Evolutionary conservation across 2,888 invertebrate species (phyloP), one percentile per base, ranked within the genome.

Genomic region (Cosmia trapezina): DNA sequence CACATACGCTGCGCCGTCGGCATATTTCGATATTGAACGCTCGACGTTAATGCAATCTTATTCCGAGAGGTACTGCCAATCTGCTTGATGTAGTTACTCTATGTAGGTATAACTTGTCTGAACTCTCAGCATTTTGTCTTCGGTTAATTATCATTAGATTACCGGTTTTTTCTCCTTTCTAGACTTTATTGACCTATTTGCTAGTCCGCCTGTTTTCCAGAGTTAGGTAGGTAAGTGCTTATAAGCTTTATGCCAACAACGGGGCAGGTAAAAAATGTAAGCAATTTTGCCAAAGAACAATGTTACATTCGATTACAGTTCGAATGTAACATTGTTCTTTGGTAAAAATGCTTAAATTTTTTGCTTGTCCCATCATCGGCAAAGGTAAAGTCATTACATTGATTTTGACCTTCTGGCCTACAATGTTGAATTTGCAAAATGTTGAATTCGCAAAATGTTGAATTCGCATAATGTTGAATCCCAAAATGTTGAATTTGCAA

Each of bases 21-120:
- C 93, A 91, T 93, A 93, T 93, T 93, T 92, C 89, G 90, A 91
- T 90, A 92, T 92, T 91, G 91, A 87, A 89, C 87, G 89, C 87
- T 88, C 83, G 91, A 90, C 85, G 93, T 92, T 89, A 91, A 92
- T 92, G 91, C 89, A 90, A 89, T 90, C 89, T 88, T 90, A 89
- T 89, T 89, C 89, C 86, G 86, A 86, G 78, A 88, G 82, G 83
- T 87, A 86, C 78, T 82, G 77, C 88, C 89, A 90, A 92, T 91
- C 88, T 89, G 80, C 81, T 87, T 89, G 88, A 88, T 85, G 86
- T 86, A 86, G 33, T 47, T 64, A 57, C 37, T 69, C 45, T 63
- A 56, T 7, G 37, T 75, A 51, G 12, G 4, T 80, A 63, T 53
- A 60, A 49, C 49, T 51, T n/a, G 22, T 59, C 14, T 45, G 37